These are phyloP conservation scores for Anabas testudineus DNA, from an alignment of 2,797 vertebrate genomes.

Conservation along the genomic window DNA sequence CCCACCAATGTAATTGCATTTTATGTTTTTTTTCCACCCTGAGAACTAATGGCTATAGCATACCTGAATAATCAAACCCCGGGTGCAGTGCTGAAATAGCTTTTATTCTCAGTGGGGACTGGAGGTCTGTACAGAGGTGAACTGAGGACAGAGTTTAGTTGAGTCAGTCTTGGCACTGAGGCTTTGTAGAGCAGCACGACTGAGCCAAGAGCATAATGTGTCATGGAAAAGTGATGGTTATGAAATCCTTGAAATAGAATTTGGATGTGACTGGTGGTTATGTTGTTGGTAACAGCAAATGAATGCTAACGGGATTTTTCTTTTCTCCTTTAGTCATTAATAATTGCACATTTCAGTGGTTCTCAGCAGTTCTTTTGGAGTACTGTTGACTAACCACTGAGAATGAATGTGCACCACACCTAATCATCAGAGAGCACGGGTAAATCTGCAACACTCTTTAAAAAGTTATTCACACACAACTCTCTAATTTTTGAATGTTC, in stretches of 20 bases:
- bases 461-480: slow-evolving; percentile 12
- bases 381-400: background rate
- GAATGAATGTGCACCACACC: slow-evolving; percentile 2
- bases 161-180: slow-evolving; percentile 46
- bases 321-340: slow-evolving; percentile 9
- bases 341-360: slow-evolving; percentile 10
- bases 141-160: slow-evolving; percentile 17
- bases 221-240: slow-evolving; percentile 40
- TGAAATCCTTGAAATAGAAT: slow-evolving; percentile 27
- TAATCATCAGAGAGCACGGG: background rate
- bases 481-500: slow-evolving; percentile 29
- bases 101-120: background rate
- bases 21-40: slow-evolving; percentile 28
- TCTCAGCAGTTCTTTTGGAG: slow-evolving; percentile 31
- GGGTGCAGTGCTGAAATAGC: slow-evolving; percentile 25
- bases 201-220: slow-evolving; percentile 38
- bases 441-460: slow-evolving; percentile 18
- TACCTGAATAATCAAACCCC: slow-evolving; percentile 6
- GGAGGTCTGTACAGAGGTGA: slow-evolving; percentile 22
- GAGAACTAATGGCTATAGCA: slow-evolving; percentile 12
- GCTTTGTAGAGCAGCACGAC: slow-evolving; percentile 2
- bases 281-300: slow-evolving; percentile 22
- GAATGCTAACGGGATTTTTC: slow-evolving; percentile 15
- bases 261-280: slow-evolving; percentile 26
- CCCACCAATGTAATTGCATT: slow-evolving; percentile 33